A percentile compares a stretch with the other conserved stretches of the same genome.
Conservation (phyloP, 2,113 vertebrate species). For the Microcebus lehilahytsara region DNA sequence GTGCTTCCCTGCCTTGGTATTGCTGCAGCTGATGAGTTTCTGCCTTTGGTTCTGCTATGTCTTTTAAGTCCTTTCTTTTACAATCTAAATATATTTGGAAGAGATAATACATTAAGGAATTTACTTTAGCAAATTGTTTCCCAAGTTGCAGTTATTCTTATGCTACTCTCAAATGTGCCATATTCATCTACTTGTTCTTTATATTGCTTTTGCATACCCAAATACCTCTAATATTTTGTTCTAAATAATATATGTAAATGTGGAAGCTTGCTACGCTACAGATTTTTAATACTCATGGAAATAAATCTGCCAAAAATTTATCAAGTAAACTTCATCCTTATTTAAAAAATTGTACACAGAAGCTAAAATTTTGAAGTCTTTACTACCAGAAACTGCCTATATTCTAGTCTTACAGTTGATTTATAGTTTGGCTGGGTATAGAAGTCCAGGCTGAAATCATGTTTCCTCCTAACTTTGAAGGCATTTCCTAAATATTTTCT, state of each 20-base stretch:
- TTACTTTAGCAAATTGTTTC: neutral
- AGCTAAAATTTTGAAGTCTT: neutral
- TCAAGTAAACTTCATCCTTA: neutral
- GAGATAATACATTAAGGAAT: neutral
- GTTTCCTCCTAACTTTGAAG: neutral
- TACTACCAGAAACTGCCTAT: neutral
- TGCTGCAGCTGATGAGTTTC: neutral
- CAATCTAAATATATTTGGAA: conserved; percentile 12
- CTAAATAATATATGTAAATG: neutral
- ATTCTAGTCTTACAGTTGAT: neutral
- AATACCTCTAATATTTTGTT: neutral
- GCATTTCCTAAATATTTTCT: neutral
- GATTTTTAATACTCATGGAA: neutral
- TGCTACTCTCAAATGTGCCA: neutral
- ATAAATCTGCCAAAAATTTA: neutral
- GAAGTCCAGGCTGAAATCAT: neutral
- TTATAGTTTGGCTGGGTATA: neutral
- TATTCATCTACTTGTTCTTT: neutral
- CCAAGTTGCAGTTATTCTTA: neutral
- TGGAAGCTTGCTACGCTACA: neutral
- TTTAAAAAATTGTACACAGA: neutral
- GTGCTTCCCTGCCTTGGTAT: neutral
- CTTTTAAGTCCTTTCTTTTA: neutral
- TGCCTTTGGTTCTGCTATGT: neutral
- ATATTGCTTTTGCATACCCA: neutral